These are phyloP conservation scores for Standfussiana lucernea DNA, from an alignment of 2,888 invertebrate genomes.

Conservation along the genomic window DNA sequence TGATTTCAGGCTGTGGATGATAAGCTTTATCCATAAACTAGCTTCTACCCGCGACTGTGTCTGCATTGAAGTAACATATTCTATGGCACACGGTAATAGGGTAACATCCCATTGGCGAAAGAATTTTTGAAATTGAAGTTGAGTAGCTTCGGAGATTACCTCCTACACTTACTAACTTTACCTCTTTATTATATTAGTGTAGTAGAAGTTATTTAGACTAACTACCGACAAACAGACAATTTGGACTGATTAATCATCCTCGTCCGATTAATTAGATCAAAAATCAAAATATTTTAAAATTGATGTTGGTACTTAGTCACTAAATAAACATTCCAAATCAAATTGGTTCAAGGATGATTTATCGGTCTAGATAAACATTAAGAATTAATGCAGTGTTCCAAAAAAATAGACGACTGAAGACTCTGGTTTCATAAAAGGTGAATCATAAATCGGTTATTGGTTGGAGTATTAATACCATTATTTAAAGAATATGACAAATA, in stretches of 20 bases:
- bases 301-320: background rate
- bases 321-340: conserved; percentile 7
- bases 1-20: too few relatives aligned
- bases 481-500: background rate
- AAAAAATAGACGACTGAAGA: background rate
- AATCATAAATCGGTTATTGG: background rate
- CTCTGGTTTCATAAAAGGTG: background rate
- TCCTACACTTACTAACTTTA: background rate
- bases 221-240: background rate
- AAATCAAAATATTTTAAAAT: background rate
- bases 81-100: too few relatives aligned
- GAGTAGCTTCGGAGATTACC: too few relatives aligned
- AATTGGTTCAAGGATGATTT: conserved; percentile 31
- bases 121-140: too few relatives aligned
- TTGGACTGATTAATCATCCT: background rate
- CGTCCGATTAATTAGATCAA: background rate
- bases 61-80: too few relatives aligned
- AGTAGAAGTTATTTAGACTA: background rate
- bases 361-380: conserved; percentile 15
- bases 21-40: background rate
- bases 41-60: too few relatives aligned
- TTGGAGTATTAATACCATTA: background rate
- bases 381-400: background rate
- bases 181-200: background rate
- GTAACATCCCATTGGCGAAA: too few relatives aligned